These are phyloP conservation scores for Rhea pennata DNA, from an alignment of 2,113 vertebrate species.

Conservation along the genomic window DNA sequence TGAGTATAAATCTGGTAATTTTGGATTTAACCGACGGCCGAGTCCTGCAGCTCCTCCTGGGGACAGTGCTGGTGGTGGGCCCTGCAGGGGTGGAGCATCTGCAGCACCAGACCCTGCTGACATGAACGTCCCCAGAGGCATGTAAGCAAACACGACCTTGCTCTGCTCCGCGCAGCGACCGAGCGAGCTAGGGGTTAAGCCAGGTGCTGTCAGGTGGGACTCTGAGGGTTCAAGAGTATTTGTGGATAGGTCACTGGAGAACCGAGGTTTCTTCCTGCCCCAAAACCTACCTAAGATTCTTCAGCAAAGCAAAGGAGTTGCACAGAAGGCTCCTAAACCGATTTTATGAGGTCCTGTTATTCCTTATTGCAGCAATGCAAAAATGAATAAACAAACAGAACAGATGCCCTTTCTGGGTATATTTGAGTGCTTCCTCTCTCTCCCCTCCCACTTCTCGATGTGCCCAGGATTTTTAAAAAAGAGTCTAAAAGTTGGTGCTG, in stretches of 20 bases:
- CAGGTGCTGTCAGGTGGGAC: accelerated
- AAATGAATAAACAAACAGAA: background rate
- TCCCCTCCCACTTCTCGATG: background rate
- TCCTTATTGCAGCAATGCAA: background rate
- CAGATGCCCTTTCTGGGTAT: background rate
- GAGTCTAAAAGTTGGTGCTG: background rate
- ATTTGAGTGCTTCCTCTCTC: background rate
- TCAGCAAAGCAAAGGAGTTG: background rate
- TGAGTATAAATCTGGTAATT: constrained; percentile 26
- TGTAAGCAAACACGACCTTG: background rate
- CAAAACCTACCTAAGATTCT: background rate
- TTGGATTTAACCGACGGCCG: background rate
- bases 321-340: background rate
- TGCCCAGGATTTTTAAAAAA: background rate
- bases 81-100: background rate
- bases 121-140: background rate
- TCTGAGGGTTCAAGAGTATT: background rate
- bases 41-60: background rate
- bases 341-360: no score
- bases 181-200: background rate
- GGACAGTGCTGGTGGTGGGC: background rate
- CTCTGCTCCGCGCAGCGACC: accelerated
- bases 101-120: background rate
- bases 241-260: background rate
- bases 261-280: background rate